phyloP scores from a whole-genome alignment of 2,888 invertebrate genomes.

The Volucella inanis region DNA sequence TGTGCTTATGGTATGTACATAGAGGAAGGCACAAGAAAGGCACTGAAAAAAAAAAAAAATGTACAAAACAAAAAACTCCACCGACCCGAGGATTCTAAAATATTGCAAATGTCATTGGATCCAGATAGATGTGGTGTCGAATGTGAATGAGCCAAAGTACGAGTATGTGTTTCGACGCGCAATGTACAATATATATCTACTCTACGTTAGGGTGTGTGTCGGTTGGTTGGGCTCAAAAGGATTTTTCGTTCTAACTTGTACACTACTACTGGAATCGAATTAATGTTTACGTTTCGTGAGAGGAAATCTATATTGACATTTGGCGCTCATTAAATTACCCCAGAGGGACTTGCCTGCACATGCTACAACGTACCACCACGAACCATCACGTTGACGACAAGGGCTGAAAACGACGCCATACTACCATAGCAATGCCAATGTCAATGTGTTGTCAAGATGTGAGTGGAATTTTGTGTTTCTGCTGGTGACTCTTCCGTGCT shows the following conservation, averaged over 20 bases:
- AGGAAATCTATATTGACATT: conserved; percentile 73
- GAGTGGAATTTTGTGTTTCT: conserved; percentile 50
- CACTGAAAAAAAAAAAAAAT: background rate
- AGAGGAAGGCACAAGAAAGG: conserved; percentile 3
- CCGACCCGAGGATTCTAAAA: conserved; percentile 59
- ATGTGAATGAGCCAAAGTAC: conserved; percentile 69
- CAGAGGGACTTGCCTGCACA: conserved; percentile 41
- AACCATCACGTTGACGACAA: too few species aligned
- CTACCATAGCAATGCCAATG: conserved; percentile 9
- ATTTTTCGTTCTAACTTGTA: conserved; percentile 23
- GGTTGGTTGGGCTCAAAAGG: conserved; percentile 11
- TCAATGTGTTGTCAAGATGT: conserved; percentile 45
- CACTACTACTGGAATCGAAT: conserved; percentile 66
- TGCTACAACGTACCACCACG: background rate
- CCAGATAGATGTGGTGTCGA: conserved; percentile 62
- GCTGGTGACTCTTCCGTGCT: conserved; percentile 24
- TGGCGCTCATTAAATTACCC: conserved; percentile 73
- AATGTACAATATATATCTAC: background rate
- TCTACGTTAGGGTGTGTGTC: background rate
- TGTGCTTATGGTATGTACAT: background rate
- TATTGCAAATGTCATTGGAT: conserved; percentile 74
- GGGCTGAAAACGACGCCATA: conserved; percentile 13
- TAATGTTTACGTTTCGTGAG: conserved; percentile 73
- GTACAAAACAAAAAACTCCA: background rate
- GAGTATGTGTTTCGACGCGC: conserved; percentile 32